A percentile compares a stretch with the other conserved stretches of the same genome.
Conservation (phyloP, 2,113 vertebrate species). For the Nerophis lumbriciformis region DNA sequence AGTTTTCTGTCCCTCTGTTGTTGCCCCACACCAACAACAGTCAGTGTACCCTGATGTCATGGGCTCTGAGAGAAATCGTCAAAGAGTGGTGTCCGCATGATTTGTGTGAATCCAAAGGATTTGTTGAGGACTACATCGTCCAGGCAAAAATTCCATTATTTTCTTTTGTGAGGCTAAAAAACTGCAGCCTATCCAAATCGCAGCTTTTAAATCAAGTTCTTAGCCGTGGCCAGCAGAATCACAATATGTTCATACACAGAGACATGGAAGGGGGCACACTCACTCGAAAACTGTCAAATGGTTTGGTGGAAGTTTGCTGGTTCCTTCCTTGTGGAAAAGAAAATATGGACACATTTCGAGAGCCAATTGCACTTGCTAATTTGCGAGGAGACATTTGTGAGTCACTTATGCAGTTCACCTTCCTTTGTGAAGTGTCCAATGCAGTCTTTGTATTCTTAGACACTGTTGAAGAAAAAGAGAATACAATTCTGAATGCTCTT, state of each 20-base stretch:
- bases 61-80: constrained; percentile 55
- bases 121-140: constrained; percentile 40
- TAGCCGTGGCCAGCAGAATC: constrained; percentile 43
- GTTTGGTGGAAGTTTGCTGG: constrained; percentile 67
- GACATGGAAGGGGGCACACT: constrained; percentile 35
- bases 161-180: constrained; percentile 73
- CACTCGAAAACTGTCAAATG: constrained; percentile 53
- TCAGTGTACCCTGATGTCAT: not conserved
- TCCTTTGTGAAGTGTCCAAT: constrained; percentile 66
- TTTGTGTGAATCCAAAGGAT: constrained; percentile 21
- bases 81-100: constrained; percentile 34
- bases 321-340: constrained; percentile 49
- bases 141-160: not conserved
- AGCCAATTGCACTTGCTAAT: constrained; percentile 58
- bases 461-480: constrained; percentile 50
- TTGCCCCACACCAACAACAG: not conserved
- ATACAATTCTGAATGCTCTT: constrained; percentile 38
- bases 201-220: constrained; percentile 64
- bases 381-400: constrained; percentile 57
- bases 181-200: constrained; percentile 70
- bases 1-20: constrained; percentile 7
- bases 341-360: constrained; percentile 33
- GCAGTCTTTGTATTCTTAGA: constrained; percentile 69
- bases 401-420: constrained; percentile 53
- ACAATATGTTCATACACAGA: constrained; percentile 63